Evolutionary conservation across 2,797 vertebrate genomes (phyloP).

Genomic region (Spinibarbus caldwelli): DNA sequence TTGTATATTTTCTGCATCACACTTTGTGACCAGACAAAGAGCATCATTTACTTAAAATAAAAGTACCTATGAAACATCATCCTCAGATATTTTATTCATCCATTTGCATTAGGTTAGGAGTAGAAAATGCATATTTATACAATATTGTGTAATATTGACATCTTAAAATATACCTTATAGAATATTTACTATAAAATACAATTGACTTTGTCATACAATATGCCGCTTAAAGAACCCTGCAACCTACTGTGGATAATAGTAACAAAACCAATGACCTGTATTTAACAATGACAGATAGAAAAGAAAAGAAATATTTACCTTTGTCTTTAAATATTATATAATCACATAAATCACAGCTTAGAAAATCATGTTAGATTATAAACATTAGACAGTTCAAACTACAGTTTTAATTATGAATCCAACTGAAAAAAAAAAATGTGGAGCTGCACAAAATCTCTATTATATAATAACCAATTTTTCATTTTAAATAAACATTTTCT

Average conservation of each 20-base stretch:
- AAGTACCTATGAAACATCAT: constrained; percentile 59
- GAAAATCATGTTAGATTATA: constrained; percentile 19
- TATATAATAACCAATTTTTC: constrained; percentile 51
- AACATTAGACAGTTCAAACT: constrained; percentile 36
- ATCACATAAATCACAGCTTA: not conserved
- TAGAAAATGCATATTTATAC: constrained; percentile 39
- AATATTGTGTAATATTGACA: constrained; percentile 36
- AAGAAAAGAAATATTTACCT: not conserved
- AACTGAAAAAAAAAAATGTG: constrained; percentile 43
- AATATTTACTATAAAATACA: constrained; percentile 46
- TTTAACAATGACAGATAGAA: not conserved
- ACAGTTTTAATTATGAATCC: constrained; percentile 58
- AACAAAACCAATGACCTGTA: constrained; percentile 5
- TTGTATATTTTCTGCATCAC: constrained; percentile 29
- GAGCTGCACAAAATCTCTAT: constrained; percentile 27
- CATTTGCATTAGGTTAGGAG: constrained; percentile 19
- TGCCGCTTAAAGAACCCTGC: constrained; percentile 7
- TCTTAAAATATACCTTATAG: constrained; percentile 54
- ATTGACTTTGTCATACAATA: constrained; percentile 4
- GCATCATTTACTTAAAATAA: constrained; percentile 73
- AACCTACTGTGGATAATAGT: constrained; percentile 12
- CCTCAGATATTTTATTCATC: constrained; percentile 6
- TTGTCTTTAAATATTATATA: constrained; percentile 15
- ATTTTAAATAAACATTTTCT: no score
- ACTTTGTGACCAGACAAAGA: constrained; percentile 51